Percentiles rank a stretch among this genome's conserved stretches.
phyloP scores from a whole-genome alignment of 2,888 invertebrate species.

The Chouioia cunea region DNA sequence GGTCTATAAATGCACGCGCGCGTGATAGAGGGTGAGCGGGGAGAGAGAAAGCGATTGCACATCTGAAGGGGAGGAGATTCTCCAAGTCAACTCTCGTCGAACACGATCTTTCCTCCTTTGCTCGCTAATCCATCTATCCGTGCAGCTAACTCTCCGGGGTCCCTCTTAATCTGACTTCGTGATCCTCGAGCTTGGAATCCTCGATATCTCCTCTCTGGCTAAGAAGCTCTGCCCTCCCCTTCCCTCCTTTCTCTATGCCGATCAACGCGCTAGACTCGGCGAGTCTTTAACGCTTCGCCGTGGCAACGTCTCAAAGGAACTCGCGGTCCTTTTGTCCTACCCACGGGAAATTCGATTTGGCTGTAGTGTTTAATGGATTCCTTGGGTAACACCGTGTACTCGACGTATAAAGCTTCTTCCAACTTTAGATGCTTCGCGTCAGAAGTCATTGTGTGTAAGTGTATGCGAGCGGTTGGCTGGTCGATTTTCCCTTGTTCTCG shows the following conservation, averaged over 20 bases:
- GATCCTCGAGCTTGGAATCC: not conserved
- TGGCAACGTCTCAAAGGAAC: not conserved
- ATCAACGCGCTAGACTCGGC: constrained; percentile 15
- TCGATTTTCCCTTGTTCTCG: too few species aligned
- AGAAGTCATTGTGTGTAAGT: too few species aligned
- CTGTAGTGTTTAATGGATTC: constrained; percentile 57
- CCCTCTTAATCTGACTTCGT: not conserved
- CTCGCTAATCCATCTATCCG: too few species aligned
- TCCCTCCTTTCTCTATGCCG: constrained; percentile 4
- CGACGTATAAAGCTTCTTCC: too few species aligned
- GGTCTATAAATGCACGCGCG: too few species aligned
- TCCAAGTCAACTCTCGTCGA: too few species aligned
- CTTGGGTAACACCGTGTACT: constrained; percentile 18
- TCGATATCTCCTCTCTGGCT: not conserved
- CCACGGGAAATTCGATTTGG: constrained; percentile 60
- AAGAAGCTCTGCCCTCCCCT: constrained; percentile 11
- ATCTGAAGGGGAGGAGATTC: too few species aligned
- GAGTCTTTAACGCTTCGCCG: constrained; percentile 4
- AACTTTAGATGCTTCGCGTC: too few species aligned
- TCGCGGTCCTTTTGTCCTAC: constrained; percentile 38
- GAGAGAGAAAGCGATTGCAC: too few species aligned
- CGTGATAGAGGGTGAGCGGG: too few species aligned
- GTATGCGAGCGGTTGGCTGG: too few species aligned
- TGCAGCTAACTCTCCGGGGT: not conserved
- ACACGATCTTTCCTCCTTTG: too few species aligned